A percentile compares a stretch with the other conserved stretches of the same genome.
These are phyloP conservation scores for Mionectes macconnelli DNA, from an alignment of 2,113 vertebrate genomes.

Conservation along the genomic window DNA sequence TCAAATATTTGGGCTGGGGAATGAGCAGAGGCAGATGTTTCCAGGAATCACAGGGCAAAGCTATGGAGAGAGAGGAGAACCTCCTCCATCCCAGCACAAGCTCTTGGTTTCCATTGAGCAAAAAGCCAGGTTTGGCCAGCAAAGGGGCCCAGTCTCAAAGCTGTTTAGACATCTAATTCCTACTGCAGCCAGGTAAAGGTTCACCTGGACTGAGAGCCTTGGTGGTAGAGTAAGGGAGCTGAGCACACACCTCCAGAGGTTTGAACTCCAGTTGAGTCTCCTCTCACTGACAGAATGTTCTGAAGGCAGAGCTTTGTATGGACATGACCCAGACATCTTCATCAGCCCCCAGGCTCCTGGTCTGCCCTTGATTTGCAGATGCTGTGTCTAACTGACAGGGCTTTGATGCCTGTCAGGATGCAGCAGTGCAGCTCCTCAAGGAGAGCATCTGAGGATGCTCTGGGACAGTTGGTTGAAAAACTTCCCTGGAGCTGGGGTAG, in stretches of 20 bases:
- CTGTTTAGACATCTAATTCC: background rate
- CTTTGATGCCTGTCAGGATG: background rate
- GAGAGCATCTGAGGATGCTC: background rate
- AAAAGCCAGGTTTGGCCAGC: background rate
- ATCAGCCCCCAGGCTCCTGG: background rate
- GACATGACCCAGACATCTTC: background rate
- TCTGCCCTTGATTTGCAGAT: background rate
- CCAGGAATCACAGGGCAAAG: background rate
- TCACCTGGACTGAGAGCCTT: background rate
- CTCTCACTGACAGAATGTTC: background rate
- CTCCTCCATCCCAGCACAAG: background rate
- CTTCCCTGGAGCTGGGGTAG: background rate
- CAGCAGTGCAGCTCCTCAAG: rapidly evolving
- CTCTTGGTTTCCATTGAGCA: background rate
- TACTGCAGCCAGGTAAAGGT: background rate
- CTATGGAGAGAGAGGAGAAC: background rate
- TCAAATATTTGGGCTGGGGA: background rate
- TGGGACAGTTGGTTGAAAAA: background rate
- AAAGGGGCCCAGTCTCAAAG: background rate
- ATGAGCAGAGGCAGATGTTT: background rate
- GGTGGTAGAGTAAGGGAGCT: background rate
- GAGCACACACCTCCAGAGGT: background rate
- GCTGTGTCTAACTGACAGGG: background rate
- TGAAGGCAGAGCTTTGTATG: background rate
- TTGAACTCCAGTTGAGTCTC: background rate